These are phyloP conservation scores for Metridium senile DNA, from an alignment of 92 coral and sea anemone genomes.

Conservation along the genomic window DNA sequence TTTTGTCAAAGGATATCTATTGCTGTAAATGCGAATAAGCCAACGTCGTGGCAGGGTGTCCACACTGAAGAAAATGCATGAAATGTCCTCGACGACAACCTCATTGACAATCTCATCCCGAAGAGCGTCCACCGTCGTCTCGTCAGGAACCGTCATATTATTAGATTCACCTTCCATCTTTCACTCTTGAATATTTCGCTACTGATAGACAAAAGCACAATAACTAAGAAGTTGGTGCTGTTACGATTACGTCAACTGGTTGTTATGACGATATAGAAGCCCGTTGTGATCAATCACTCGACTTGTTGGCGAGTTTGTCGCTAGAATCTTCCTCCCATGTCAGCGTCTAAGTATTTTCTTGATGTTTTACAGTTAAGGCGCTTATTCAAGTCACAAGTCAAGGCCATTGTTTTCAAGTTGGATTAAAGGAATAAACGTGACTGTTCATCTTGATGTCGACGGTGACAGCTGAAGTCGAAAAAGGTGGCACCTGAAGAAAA, in stretches of 20 bases:
- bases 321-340: background rate
- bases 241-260: conserved; percentile 2
- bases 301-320: background rate
- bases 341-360: background rate
- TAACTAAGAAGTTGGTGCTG: background rate
- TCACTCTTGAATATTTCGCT: background rate
- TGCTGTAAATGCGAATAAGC: conserved; percentile 76
- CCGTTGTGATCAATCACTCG: background rate
- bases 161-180: background rate
- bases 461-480: background rate
- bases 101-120: background rate
- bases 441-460: background rate
- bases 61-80: conserved; percentile 72
- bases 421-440: background rate
- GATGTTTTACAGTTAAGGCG: background rate
- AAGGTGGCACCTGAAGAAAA: background rate
- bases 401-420: background rate
- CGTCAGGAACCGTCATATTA: background rate
- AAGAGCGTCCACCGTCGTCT: background rate
- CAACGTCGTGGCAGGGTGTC: conserved; percentile 71
- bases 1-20: conserved; percentile 87
- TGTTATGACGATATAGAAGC: background rate
- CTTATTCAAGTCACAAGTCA: no score
- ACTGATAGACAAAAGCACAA: conserved; percentile 2
- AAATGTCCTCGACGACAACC: conserved; percentile 57